Evolutionary conservation across 2,797 vertebrate genomes (phyloP).

Genomic region (Numenius phaeopus): DNA sequence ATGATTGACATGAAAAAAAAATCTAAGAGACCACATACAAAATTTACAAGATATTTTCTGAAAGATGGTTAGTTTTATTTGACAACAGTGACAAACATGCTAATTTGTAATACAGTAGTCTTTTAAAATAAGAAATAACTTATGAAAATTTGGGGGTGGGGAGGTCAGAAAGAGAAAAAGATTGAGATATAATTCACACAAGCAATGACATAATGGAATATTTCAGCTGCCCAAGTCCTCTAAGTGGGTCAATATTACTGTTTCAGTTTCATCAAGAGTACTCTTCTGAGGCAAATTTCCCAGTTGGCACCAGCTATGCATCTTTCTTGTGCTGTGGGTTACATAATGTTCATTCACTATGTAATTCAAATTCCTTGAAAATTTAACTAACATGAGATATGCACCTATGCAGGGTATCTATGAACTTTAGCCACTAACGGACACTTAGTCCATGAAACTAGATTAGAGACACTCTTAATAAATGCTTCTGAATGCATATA

Average conservation of each 20-base stretch:
- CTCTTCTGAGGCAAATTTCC: not conserved
- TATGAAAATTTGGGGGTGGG: fast-evolving
- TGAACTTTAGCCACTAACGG: not conserved
- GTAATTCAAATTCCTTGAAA: not conserved
- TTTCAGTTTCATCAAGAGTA: not conserved
- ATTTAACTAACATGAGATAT: not conserved
- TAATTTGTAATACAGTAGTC: not conserved
- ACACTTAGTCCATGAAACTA: not conserved
- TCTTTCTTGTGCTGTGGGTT: not conserved
- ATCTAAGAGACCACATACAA: not conserved
- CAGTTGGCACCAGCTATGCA: fast-evolving
- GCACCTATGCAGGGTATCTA: not conserved
- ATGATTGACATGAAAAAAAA: not conserved
- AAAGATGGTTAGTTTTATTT: not conserved
- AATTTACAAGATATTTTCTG: not conserved
- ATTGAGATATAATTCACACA: not conserved
- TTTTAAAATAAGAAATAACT: not conserved
- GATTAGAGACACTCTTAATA: not conserved
- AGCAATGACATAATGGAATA: not conserved
- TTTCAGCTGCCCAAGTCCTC: not conserved
- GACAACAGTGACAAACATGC: not conserved
- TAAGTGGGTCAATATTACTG: not conserved
- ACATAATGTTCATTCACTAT: not conserved
- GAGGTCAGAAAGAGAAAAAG: not conserved
- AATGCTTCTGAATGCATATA: not conserved